These are phyloP conservation scores for Chrysopilus asiliformis DNA, from an alignment of 2,888 invertebrate genomes.

Conservation along the genomic window DNA sequence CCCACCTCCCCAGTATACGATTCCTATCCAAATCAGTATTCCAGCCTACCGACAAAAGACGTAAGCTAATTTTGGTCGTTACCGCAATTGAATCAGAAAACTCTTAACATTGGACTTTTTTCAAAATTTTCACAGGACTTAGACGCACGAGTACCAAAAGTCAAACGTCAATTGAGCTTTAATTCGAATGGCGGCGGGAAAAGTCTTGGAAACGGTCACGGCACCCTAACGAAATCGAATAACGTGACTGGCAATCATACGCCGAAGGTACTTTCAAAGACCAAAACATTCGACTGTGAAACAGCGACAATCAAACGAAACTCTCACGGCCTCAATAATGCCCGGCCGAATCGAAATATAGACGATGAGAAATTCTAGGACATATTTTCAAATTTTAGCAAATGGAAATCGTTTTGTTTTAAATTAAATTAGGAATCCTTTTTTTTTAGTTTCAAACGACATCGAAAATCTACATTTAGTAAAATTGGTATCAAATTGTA, in stretches of 20 bases:
- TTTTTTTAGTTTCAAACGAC: no score
- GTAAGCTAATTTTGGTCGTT: slow-evolving; percentile 37
- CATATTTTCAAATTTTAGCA: neutral
- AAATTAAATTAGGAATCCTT: no score
- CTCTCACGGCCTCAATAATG: slow-evolving; percentile 54
- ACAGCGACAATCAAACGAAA: slow-evolving; percentile 63
- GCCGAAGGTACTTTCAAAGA: slow-evolving; percentile 56
- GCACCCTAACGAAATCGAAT: slow-evolving; percentile 42
- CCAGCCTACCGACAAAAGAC: slow-evolving; percentile 68
- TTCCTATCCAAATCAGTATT: slow-evolving; percentile 70
- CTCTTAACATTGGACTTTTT: no score
- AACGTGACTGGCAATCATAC: slow-evolving; percentile 48
- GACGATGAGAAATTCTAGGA: slow-evolving; percentile 34
- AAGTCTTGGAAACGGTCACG: slow-evolving; percentile 28
- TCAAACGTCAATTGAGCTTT: slow-evolving; percentile 59
- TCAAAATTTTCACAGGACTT: no score
- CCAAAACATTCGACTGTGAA: slow-evolving; percentile 61
- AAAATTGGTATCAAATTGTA: no score
- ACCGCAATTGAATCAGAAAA: no score
- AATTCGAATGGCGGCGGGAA: slow-evolving; percentile 38
- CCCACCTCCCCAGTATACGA: slow-evolving; percentile 72
- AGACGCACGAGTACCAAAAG: slow-evolving; percentile 33
- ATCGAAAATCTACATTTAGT: no score
- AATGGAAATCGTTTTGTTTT: no score
- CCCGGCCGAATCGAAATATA: slow-evolving; percentile 24